phyloP scores from a whole-genome alignment of 2,797 vertebrate species.

The Gouania willdenowi region DNA sequence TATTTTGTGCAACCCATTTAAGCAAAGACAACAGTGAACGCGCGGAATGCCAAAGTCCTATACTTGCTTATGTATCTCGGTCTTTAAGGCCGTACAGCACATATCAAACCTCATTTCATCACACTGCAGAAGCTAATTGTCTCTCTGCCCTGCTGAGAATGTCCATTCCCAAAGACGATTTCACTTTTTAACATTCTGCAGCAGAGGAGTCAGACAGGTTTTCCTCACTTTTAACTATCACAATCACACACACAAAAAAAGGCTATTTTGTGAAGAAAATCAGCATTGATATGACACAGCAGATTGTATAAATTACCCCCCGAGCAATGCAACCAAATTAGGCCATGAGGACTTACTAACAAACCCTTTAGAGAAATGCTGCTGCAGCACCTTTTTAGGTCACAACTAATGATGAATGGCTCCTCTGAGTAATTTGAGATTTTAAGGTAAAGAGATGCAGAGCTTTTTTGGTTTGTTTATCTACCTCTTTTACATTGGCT shows the following conservation, averaged over 20 bases:
- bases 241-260: constrained; percentile 30
- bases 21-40: constrained; percentile 70
- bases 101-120: constrained; percentile 32
- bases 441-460: constrained; percentile 33
- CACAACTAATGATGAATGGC: constrained; percentile 62
- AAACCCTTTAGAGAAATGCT: constrained; percentile 56
- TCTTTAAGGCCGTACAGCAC: constrained; percentile 34
- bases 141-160: constrained; percentile 33
- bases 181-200: constrained; percentile 18
- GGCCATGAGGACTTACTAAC: constrained; percentile 45
- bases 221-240: constrained; percentile 35
- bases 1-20: constrained; percentile 69
- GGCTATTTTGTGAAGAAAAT: constrained; percentile 23
- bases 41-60: constrained; percentile 67
- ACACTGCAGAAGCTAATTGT: constrained; percentile 30
- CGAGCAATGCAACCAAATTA: constrained; percentile 51
- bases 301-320: constrained; percentile 47
- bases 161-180: constrained; percentile 26
- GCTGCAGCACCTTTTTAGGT: constrained; percentile 60
- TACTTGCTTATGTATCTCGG: constrained; percentile 50
- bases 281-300: too few relatives aligned
- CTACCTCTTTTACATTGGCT: constrained; percentile 39
- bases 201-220: constrained; percentile 21
- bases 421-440: constrained; percentile 62
- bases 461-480: too few relatives aligned